Evolutionary conservation across 2,797 vertebrate species (phyloP).

Genomic region (Peromyscus nudipes): DNA sequence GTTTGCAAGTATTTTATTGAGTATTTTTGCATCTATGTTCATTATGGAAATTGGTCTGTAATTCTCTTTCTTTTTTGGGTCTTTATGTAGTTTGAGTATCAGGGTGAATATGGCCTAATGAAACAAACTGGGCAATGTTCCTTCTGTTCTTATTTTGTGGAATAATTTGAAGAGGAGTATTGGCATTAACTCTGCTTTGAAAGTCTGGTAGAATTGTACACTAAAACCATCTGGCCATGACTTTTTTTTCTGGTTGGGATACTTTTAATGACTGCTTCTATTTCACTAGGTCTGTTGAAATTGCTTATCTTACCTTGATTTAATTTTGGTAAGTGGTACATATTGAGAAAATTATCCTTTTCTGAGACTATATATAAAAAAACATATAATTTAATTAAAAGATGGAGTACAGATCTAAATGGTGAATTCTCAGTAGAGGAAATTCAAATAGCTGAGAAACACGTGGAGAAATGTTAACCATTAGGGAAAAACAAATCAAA

Average conservation of each 20-base stretch:
- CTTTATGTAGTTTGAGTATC: neutral
- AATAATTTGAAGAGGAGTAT: neutral
- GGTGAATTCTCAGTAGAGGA: too few species aligned
- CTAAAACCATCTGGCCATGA: neutral
- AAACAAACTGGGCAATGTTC: neutral
- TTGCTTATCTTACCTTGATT: neutral
- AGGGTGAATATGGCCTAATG: neutral
- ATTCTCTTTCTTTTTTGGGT: neutral
- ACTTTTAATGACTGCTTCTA: neutral
- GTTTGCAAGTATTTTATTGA: neutral
- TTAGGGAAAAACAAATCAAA: too few species aligned
- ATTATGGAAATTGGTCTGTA: neutral
- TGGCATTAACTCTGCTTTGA: neutral
- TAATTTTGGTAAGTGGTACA: neutral
- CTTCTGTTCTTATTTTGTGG: neutral
- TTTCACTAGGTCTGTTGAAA: neutral
- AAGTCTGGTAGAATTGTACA: neutral
- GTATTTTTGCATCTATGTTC: neutral
- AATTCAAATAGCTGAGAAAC: too few species aligned
- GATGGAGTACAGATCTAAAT: neutral
- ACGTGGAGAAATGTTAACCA: too few species aligned
- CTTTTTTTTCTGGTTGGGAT: neutral
- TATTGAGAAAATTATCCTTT: neutral
- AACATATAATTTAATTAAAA: neutral
- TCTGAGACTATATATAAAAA: neutral